phyloP scores from a whole-genome alignment of 2,797 vertebrate genomes.

The Tragelaphus oryx region DNA sequence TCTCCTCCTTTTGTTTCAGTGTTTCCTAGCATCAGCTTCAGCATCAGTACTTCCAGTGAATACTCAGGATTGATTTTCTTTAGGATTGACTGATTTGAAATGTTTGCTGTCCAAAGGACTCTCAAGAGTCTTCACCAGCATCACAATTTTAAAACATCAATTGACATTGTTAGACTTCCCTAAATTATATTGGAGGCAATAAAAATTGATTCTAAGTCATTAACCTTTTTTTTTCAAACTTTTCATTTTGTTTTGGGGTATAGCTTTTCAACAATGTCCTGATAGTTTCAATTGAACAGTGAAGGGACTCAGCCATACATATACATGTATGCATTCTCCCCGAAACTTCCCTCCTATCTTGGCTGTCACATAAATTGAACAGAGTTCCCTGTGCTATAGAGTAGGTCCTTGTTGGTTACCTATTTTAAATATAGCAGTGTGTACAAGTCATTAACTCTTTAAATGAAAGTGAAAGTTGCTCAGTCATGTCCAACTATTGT shows the following conservation, averaged over 20 bases:
- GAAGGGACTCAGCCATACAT: background rate
- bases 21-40: background rate
- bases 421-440: background rate
- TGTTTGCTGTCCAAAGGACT: background rate
- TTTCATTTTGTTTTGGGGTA: background rate
- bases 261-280: background rate
- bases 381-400: background rate
- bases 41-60: background rate
- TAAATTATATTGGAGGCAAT: constrained; percentile 39
- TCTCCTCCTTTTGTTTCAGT: background rate
- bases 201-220: constrained; percentile 43
- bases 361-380: background rate
- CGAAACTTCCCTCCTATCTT: background rate
- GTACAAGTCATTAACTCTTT: background rate
- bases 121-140: background rate
- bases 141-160: background rate
- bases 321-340: background rate
- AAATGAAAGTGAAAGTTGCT: background rate
- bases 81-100: background rate
- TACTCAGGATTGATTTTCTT: background rate
- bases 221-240: background rate
- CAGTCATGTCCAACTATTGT: background rate
- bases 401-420: background rate
- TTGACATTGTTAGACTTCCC: background rate
- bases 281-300: background rate